Base-by-base conservation (phyloP, 2,888 invertebrate species). In the Chouioia cunea region DNA sequence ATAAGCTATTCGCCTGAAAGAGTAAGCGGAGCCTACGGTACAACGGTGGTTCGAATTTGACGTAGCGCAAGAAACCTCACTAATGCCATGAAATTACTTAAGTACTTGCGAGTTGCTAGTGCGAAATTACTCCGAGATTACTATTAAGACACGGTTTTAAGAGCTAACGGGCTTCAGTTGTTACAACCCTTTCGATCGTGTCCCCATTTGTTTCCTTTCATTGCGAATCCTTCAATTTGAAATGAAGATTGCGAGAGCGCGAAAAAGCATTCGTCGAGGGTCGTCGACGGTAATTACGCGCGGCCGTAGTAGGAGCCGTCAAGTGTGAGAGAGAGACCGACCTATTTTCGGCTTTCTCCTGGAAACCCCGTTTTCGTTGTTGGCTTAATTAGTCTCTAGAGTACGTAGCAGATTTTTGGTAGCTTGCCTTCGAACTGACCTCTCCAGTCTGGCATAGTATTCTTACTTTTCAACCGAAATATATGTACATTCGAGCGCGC, bases 41-140 rank as follows among this genome's bases (percentile, higher is more conserved):
- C n/a, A n/a, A n/a, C 48, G 60, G n/a, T n/a, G 22, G 36, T n/a
- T n/a, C n/a, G n/a, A n/a, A n/a, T n/a, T n/a, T n/a, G 44, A n/a
- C 20, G 69, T 10, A 12, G 36, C 36, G n/a, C 52, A 54, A 58
- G 69, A 47, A 58, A 27, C 48, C 10, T 47, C 54, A 56, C n/a
- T 70, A 70, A 70, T 70, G 54, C 67, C 54, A 36, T 65, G 36
- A 73, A 73, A 73, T 73, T 66, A 66, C 69, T 73, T 69, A 73
- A 73, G 62, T 70, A 66, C 69, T 59, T 36, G 65, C 59, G 65
- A 58, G 58, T 27, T 36, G 36, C 46, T 27, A 58, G 66, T 58
- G 66, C 70, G 69, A 73, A 73, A 66, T 73, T 73, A 73, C 73
- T 63, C 70, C 53, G 14, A 66, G 69, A 73, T 73, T 70, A 66